These are phyloP conservation scores for Cheilosia vernalis DNA, from an alignment of 2,888 invertebrate species.

Conservation along the genomic window DNA sequence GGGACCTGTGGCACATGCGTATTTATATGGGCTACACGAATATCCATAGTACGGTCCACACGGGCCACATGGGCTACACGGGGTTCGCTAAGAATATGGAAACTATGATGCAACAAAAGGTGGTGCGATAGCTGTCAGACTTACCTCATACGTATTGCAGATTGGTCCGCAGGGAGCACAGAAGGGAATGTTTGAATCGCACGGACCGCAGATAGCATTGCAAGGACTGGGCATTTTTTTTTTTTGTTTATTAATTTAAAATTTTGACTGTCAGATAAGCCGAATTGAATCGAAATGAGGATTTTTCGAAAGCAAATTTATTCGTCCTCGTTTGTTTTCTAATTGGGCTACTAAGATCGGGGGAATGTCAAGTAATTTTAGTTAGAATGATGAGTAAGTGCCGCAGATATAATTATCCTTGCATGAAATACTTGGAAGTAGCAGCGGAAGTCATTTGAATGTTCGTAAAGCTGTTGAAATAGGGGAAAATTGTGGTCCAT, in stretches of 20 bases:
- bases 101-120: neutral
- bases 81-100: neutral
- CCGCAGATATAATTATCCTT: neutral
- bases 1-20: neutral
- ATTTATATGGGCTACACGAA: conserved; percentile 8
- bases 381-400: neutral
- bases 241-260: neutral
- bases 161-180: conserved; percentile 9
- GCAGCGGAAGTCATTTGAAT: too few species aligned
- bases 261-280: conserved; percentile 6
- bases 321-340: neutral
- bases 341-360: neutral
- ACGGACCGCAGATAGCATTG: conserved; percentile 10
- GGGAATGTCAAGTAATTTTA: neutral
- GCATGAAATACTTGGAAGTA: too few species aligned
- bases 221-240: conserved; percentile 15
- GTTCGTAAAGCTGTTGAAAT: too few species aligned
- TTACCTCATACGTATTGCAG: conserved; percentile 17
- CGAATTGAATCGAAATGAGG: conserved; percentile 11
- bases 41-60: neutral
- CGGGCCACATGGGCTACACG: conserved; percentile 10
- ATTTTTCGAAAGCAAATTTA: neutral
- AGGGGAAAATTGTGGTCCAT: too few species aligned
- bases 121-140: neutral
- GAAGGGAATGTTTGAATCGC: conserved; percentile 8